These are phyloP conservation scores for Arenicola marina DNA, from an alignment of 2,888 invertebrate species.

Conservation along the genomic window DNA sequence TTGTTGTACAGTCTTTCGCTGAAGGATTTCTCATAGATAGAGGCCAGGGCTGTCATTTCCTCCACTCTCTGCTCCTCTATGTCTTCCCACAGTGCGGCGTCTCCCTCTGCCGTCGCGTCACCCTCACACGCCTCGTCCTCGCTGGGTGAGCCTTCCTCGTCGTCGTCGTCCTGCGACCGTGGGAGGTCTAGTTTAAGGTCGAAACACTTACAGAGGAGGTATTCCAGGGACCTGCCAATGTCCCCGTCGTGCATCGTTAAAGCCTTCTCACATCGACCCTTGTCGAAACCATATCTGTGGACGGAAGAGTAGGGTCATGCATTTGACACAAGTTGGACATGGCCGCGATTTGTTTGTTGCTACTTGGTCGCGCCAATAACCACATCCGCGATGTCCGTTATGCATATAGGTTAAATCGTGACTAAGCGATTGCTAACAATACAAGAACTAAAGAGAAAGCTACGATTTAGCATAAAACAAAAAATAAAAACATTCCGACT, in stretches of 20 bases:
- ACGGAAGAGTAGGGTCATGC: slow-evolving; percentile 1
- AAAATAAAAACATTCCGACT: no score
- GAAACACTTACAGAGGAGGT: slow-evolving; percentile 46
- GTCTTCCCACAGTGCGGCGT: slow-evolving; percentile 28
- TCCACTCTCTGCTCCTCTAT: slow-evolving; percentile 44
- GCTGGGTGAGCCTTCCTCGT: background rate
- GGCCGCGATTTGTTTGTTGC: no score
- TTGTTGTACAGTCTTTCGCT: slow-evolving; percentile 43
- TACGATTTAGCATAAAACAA: no score
- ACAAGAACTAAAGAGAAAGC: no score
- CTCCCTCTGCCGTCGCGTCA: no score
- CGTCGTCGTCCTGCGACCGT: no score
- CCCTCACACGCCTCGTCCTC: slow-evolving; percentile 15
- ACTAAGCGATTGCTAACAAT: no score
- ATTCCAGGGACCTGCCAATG: slow-evolving; percentile 47
- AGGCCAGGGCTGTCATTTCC: slow-evolving; percentile 49
- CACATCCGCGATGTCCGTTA: no score
- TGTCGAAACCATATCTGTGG: slow-evolving; percentile 53
- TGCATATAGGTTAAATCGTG: no score
- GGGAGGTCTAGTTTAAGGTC: slow-evolving; percentile 18
- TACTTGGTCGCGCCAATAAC: no score
- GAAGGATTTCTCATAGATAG: slow-evolving; percentile 50
- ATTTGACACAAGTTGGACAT: no score
- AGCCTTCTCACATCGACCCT: slow-evolving; percentile 42
- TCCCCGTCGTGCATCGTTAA: slow-evolving; percentile 48